A percentile compares a stretch with the other conserved stretches of the same genome.
Evolutionary conservation across 2,888 invertebrate species (phyloP).

Genomic region (Polyommatus icarus): DNA sequence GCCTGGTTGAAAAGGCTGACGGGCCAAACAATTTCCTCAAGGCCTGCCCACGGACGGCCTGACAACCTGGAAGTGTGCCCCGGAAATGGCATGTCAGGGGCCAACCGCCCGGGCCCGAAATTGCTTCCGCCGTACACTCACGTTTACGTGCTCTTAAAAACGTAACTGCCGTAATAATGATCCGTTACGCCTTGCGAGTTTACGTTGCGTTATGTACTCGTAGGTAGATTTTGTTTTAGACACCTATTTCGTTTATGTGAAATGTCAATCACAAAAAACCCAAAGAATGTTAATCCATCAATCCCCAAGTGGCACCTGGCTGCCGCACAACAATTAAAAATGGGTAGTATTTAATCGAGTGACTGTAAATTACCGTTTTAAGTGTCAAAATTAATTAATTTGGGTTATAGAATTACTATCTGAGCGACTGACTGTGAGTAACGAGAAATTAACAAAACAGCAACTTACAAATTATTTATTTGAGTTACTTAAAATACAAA

Average conservation of each 20-base stretch:
- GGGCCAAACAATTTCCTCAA: constrained; percentile 76
- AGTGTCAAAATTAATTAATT: no score
- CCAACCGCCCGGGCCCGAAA: constrained; percentile 61
- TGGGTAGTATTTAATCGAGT: no score
- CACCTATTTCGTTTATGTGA: background rate
- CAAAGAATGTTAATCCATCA: no score
- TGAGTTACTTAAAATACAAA: no score
- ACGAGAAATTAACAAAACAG: no score
- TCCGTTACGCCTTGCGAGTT: background rate
- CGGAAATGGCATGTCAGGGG: constrained; percentile 74
- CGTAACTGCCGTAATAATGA: constrained; percentile 28
- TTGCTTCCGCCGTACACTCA: constrained; percentile 57
- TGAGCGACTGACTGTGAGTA: no score
- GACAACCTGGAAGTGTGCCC: constrained; percentile 66
- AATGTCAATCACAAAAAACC: no score
- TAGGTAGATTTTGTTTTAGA: constrained; percentile 1
- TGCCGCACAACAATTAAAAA: no score
- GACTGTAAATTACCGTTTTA: no score
- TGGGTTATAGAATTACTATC: no score
- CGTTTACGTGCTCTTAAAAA: constrained; percentile 27
- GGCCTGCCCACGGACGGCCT: constrained; percentile 64
- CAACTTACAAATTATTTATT: no score
- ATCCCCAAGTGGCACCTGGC: no score
- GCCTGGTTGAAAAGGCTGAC: constrained; percentile 52
- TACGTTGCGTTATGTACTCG: background rate